Conservation (phyloP, 2,797 vertebrate species). For the Lacerta agilis region DNA sequence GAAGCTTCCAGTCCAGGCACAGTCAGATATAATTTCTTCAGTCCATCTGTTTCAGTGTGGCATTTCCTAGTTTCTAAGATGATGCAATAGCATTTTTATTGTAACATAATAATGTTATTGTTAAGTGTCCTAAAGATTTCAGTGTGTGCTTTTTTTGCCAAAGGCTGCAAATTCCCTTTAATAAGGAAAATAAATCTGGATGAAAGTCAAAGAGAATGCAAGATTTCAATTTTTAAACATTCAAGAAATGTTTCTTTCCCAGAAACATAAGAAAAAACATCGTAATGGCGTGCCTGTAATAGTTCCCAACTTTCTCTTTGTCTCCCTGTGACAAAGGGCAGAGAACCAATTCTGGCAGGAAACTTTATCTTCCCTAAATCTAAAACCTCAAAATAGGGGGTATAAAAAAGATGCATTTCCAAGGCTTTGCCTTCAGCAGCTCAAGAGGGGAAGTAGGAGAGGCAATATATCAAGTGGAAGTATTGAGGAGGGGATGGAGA, state of each 20-base stretch:
- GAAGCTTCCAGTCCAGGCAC: neutral
- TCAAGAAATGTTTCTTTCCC: neutral
- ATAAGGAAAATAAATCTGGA: constrained; percentile 31
- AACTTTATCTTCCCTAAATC: too few species aligned
- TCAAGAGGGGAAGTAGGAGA: neutral
- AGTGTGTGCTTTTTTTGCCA: neutral
- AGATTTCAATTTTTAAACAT: neutral
- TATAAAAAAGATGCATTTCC: neutral
- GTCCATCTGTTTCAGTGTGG: neutral
- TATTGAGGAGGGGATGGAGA: neutral
- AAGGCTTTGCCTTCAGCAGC: neutral
- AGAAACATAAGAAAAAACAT: neutral
- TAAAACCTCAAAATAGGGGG: too few species aligned
- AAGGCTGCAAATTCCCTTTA: neutral
- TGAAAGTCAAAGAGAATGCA: constrained; percentile 31
- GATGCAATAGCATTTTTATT: neutral
- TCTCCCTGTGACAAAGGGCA: too few species aligned
- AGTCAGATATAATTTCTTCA: neutral
- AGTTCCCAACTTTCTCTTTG: too few species aligned
- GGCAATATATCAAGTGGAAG: neutral
- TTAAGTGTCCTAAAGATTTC: neutral
- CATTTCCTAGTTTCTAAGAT: neutral
- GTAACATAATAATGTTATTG: neutral
- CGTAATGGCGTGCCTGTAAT: neutral
- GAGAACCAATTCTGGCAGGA: too few species aligned